phyloP scores from a whole-genome alignment of 2,113 vertebrate species.

The Tyrannus savana region DNA sequence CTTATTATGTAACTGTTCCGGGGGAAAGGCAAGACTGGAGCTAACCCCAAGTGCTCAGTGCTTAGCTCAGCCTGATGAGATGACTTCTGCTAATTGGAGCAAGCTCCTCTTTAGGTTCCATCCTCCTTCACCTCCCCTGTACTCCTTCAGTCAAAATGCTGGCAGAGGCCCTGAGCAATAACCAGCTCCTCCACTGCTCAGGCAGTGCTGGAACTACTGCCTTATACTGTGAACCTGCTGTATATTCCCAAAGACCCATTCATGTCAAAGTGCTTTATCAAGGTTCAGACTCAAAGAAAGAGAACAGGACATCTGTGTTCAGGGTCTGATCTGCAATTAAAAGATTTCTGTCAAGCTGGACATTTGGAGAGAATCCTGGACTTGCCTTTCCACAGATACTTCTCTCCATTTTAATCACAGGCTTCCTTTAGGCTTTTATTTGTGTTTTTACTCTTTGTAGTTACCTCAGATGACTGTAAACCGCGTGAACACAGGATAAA shows the following conservation, averaged over 20 bases:
- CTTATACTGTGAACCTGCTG: not conserved
- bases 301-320: not conserved
- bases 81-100: conserved; percentile 21
- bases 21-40: not conserved
- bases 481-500: not conserved
- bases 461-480: not conserved
- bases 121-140: not conserved
- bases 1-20: not conserved
- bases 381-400: not conserved
- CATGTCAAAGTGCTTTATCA: not conserved
- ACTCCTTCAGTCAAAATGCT: not conserved
- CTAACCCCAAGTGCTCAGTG: not conserved
- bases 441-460: not conserved
- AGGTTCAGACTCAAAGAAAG: not conserved
- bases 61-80: not conserved
- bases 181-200: not conserved
- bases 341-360: not conserved
- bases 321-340: not conserved
- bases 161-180: not conserved
- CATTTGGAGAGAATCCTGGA: not conserved
- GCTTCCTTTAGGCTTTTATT: not conserved
- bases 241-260: not conserved
- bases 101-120: not conserved
- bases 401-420: not conserved
- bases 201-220: not conserved